phyloP scores from a whole-genome alignment of 2,888 invertebrate species.

The Eupithecia pulchellata region DNA sequence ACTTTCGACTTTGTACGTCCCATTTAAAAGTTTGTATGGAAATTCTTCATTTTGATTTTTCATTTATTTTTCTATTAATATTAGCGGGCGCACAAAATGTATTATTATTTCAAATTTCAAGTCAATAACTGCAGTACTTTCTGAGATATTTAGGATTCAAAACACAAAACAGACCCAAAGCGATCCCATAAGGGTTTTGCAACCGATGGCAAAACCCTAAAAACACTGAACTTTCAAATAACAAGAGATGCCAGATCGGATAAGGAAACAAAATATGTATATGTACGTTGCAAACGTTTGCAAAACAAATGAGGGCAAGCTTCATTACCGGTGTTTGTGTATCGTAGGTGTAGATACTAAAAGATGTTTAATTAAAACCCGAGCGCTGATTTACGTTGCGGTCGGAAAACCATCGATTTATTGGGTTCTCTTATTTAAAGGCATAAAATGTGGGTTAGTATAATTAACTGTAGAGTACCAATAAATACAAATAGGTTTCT shows the following conservation, averaged over 20 bases:
- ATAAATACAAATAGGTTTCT: neutral
- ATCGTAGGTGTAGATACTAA: constrained; percentile 33
- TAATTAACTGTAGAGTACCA: neutral
- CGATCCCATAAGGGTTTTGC: too few species aligned
- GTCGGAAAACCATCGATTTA: constrained; percentile 43
- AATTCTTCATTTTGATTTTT: too few species aligned
- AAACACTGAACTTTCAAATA: neutral
- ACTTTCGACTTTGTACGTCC: too few species aligned
- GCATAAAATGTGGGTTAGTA: neutral
- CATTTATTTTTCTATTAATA: too few species aligned
- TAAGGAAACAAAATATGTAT: neutral
- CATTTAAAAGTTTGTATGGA: too few species aligned
- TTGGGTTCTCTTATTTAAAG: constrained; percentile 24
- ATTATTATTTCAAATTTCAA: too few species aligned
- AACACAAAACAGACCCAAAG: too few species aligned
- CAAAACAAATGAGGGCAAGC: constrained; percentile 31
- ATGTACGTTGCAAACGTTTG: constrained; percentile 12
- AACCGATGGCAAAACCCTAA: too few species aligned
- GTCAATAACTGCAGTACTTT: too few species aligned
- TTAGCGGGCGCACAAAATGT: too few species aligned
- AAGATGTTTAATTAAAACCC: constrained; percentile 48
- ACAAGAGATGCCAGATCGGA: neutral
- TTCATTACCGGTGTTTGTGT: constrained; percentile 41
- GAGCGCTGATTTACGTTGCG: constrained; percentile 44
- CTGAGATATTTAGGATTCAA: too few species aligned